Evolutionary conservation across 2,113 vertebrate species (phyloP), one percentile per base, ranked within the genome.

Genomic region (Hemibagrus wyckioides): DNA sequence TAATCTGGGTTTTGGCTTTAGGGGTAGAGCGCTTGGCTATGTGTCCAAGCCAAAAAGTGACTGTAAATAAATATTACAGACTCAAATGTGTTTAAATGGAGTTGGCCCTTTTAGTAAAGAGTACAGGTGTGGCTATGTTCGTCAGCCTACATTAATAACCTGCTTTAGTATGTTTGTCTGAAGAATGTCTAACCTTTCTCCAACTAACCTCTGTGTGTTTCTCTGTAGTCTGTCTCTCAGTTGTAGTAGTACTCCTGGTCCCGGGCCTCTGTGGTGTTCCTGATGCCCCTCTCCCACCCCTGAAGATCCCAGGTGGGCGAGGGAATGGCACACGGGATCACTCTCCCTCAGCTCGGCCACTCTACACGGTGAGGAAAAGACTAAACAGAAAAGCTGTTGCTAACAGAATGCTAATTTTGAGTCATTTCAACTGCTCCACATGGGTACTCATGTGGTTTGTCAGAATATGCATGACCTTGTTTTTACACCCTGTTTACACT

Each of bases 241-340:
- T 95, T 97, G 97, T 97, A 97, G 97, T 97, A 97, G 97, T 99
- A 97, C 97, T 98, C 97, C 95, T 92, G 96, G 97, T 97, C 97
- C 97, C 23, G 98, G 97, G 97, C 97, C 97, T 97, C 96, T 92
- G 97, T 97, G 97, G 97, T 96, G 97, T 92, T 97, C 97, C 97
- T 97, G 97, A 97, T 97, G 97, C 93, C 96, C 97, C 97, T 97
- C 97, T 96, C 97, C 97, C 97, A 97, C 96, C 96, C 95, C 96
- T 97, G 96, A 97, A 97, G 97, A 97, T 97, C 97, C 97, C 97
- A 97, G 97, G 96, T 97, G 97, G 97, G 97, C 96, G 97, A 97
- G 97, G 97, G 97, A 95, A 96, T 94, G 96, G 96, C 94, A 96
- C 96, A 95, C 96, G 98, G 98, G 98, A 99, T 99, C 98, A 97